phyloP scores from a whole-genome alignment of 2,888 invertebrate species.

The Cerceris rybyensis region DNA sequence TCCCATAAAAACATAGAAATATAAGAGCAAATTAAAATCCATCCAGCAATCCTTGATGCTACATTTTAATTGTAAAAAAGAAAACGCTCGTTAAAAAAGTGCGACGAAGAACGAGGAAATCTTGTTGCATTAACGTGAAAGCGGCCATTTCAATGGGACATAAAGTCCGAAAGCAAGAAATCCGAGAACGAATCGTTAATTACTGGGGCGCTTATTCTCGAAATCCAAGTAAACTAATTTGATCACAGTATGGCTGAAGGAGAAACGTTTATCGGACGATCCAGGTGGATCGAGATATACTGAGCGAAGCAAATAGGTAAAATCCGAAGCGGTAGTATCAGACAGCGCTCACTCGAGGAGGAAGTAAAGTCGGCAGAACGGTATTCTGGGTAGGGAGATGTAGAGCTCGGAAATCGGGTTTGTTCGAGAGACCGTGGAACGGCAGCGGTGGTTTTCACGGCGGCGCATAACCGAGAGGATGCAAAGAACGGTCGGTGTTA shows the following conservation, averaged over 20 bases:
- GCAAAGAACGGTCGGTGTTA: conserved; percentile 62
- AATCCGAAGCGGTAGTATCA: conserved; percentile 6
- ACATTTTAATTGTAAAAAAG: no score
- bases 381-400: conserved; percentile 26
- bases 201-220: neutral
- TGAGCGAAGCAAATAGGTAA: conserved; percentile 7
- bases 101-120: no score
- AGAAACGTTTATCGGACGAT: conserved; percentile 14
- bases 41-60: no score
- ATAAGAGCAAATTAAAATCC: no score
- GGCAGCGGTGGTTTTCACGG: conserved; percentile 39
- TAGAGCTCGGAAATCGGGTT: conserved; percentile 52
- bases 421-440: conserved; percentile 35
- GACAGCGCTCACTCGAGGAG: neutral
- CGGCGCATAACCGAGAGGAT: conserved; percentile 42
- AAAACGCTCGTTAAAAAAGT: no score
- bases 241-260: neutral
- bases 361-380: conserved; percentile 29
- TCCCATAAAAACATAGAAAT: no score
- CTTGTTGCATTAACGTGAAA: neutral
- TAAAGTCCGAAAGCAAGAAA: neutral
- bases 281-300: neutral
- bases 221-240: conserved; percentile 8
- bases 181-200: neutral
- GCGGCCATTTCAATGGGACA: neutral